Evolutionary conservation across 1,140 invertebrate genomes (phyloP), one percentile per base, ranked within the genome.

Genomic region (Protaetia brevitarsis): DNA sequence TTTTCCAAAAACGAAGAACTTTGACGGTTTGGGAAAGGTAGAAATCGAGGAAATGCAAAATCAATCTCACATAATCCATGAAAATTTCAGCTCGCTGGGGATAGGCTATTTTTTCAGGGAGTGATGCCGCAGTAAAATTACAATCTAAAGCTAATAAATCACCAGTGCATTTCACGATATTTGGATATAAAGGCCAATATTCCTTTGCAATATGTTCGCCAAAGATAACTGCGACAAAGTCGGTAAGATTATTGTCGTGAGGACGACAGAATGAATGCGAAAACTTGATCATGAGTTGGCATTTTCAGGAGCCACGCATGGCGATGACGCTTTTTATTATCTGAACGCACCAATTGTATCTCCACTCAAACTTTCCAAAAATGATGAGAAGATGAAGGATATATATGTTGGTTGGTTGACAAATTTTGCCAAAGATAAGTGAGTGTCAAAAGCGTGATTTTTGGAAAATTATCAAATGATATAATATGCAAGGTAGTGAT

Each of bases 321-420:
- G 26, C 5, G 58, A 61, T 61, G 58, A 61, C 27, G 13, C 23
- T 19, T 31, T 61, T 5, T 34, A 61, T 29, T 61, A 61, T 16
- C 19, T 34, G 21, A 16, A 26, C 11, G n/a, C n/a, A n/a, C 10
- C 41, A 10, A 23, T 19, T 34, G 23, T 26, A n/a, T 11, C 28
- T 10, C 6, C 16, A 59, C 11, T 19, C 4, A 58, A 34, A 29
- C 19, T 61, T 2, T 31, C 27, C 6, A 29, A 61, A 4, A 3
- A 13, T 6, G 58, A 61, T 19, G 58, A 61, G 16, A 10, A 34
- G n/a, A 34, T 61, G 27, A 61, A 34, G 30, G n/a, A 10, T 0
- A 8, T 61, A 8, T 61, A 31, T 29, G 3, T 34, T 6, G n/a
- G 34, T 5, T 28, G 11, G 2, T 3, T 61, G 4, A 1, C 26